Evolutionary conservation across 2,888 invertebrate species (phyloP), one percentile per base, ranked within the genome.

Genomic region (Phengaris alcon): DNA sequence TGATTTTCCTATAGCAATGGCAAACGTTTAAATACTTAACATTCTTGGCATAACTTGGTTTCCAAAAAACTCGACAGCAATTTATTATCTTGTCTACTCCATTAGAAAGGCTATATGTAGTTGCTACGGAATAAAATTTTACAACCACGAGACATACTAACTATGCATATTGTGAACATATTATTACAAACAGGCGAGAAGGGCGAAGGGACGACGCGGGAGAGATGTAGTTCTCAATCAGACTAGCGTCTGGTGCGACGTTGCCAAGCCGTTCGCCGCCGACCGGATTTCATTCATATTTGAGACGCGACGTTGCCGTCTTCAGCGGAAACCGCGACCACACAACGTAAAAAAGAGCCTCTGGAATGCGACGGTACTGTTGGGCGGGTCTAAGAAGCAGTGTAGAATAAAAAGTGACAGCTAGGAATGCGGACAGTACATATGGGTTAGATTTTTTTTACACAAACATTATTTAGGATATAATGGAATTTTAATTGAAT

Each of bases 211-310:
- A 84, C 89, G 83, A 86, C 84, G 89, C 89, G 90, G 89, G 90
- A 90, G 88, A 87, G 88, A 88, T 88, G 88, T 88, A 90, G 87
- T 92, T 91, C 93, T 93, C 90, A 93, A 93, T 93, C 92, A 89
- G 87, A 87, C 88, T 82, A 84, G 86, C 89, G 92, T 90, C 92
- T 91, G 89, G 87, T 79, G 93, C 93, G 88, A 87, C 89, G 93
- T 93, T 93, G 93, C 93, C 93, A 80, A 84, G 77, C 90, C 88
- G 92, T 82, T 84, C 90, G 85, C 87, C 83, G 88, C 84, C 90
- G 89, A 90, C 91, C 89, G 91, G 93, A 90, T 92, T 93, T 93
- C 93, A 93, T 93, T 93, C 93, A 93, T 93, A 93, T 93, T 91
- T 93, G 88, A 92, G 87, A 88, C 86, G 91, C 92, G 91, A 86